These are phyloP conservation scores for Passerculus sandwichensis DNA, from an alignment of 2,797 vertebrate genomes.

Conservation along the genomic window DNA sequence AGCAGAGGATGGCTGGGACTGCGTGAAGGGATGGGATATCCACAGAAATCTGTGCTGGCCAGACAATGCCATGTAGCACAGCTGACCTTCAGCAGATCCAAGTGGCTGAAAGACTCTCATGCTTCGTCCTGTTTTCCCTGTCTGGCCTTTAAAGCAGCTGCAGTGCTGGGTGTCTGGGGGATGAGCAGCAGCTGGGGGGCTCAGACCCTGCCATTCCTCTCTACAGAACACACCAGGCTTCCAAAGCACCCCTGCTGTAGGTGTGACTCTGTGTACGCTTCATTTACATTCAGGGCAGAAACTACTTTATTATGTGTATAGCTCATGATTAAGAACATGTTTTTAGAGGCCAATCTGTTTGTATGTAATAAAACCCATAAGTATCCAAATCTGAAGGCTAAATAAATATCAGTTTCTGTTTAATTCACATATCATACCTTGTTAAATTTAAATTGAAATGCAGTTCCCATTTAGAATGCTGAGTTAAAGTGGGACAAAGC, in stretches of 20 bases:
- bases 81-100: accelerated
- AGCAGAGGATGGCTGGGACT: background rate
- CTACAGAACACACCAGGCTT: background rate
- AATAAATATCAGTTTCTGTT: slow-evolving; percentile 30
- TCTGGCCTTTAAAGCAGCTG: background rate
- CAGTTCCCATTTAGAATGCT: background rate
- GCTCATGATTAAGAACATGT: slow-evolving; percentile 32
- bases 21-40: background rate
- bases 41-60: background rate
- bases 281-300: background rate
- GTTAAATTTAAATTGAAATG: slow-evolving; percentile 41
- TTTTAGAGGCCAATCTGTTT: slow-evolving; percentile 11
- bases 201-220: background rate
- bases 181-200: background rate
- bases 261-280: background rate
- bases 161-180: background rate
- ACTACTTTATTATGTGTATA: background rate
- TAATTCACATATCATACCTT: slow-evolving; percentile 30
- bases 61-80: background rate
- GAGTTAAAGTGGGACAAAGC: slow-evolving; percentile 27
- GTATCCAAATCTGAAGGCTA: slow-evolving; percentile 14
- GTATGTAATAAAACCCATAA: slow-evolving; percentile 7
- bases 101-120: accelerated
- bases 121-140: background rate
- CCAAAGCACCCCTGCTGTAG: background rate